Evolutionary conservation across 1,140 invertebrate genomes (phyloP), one percentile per base, ranked within the genome.

Genomic region (Hestina assimilis): DNA sequence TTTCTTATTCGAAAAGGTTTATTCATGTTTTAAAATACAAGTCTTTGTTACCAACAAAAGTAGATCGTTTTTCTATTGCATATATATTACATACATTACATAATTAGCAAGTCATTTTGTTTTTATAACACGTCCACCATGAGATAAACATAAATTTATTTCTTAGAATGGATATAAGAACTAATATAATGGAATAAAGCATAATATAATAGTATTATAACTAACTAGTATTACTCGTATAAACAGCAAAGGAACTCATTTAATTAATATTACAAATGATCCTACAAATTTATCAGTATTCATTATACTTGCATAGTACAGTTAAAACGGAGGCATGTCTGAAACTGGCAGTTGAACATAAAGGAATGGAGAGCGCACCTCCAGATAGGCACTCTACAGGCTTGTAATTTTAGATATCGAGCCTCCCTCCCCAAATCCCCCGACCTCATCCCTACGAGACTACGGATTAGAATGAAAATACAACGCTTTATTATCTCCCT

Each of bases 381-480:
- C 61, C 63, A 78, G 75, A 83, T 77, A 83, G 75, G 79, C 74
- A 79, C 74, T 77, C 75, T 72, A 76, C 69, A 77, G 74, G 75
- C 69, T 87, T 84, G 81, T 83, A 87, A 87, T 84, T 80, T 87
- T 79, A 83, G 81, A 87, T 84, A 84, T 80, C 79, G 74, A 75
- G 69, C 68, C 74, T 75, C 71, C 72, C 66, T 62, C 53, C 62
- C 63, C 65, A 70, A 71, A 69, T 74, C 71, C 68, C 75, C 65
- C 63, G 64, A 59, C 75, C n/a, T 75, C 78, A 73, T 69, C 70
- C 73, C 72, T 59, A 62, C 75, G 75, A 64, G 63, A 59, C 71
- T 69, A 63, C 63, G 83, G 79, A 84, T 87, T 87, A 87, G 75
- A 84, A 80, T 82, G 81, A 82, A 82, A 87, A 84, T 82, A 87